Evolutionary conservation across 2,797 vertebrate genomes (phyloP).

Genomic region (Cossypha polioptera): DNA sequence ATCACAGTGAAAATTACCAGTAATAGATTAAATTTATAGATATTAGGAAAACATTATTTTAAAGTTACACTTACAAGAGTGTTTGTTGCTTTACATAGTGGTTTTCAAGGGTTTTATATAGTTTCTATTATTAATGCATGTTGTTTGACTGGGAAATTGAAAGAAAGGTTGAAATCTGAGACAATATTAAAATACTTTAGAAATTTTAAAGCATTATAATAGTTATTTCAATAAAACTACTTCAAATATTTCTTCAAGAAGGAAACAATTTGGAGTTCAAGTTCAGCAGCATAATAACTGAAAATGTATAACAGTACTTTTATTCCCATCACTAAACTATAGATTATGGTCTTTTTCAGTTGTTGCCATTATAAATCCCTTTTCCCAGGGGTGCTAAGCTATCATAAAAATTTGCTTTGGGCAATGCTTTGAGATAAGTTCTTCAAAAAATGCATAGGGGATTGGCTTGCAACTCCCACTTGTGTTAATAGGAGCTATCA

Average conservation of each 20-base stretch:
- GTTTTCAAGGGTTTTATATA: background rate
- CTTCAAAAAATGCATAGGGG: slow-evolving; percentile 44
- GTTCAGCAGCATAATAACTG: slow-evolving; percentile 48
- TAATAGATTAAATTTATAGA: slow-evolving; percentile 15
- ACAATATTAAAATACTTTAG: slow-evolving; percentile 31
- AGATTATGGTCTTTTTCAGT: slow-evolving; percentile 59
- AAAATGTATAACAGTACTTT: slow-evolving; percentile 25
- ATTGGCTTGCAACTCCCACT: slow-evolving; percentile 49
- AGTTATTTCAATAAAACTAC: slow-evolving; percentile 58
- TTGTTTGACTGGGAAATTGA: background rate
- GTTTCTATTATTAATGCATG: slow-evolving; percentile 15
- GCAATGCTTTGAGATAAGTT: slow-evolving; percentile 63
- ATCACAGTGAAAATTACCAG: background rate
- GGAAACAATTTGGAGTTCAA: slow-evolving; percentile 65
- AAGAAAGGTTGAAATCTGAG: slow-evolving; percentile 36
- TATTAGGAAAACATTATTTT: slow-evolving; percentile 25
- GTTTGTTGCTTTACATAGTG: background rate
- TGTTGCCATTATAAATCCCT: slow-evolving; percentile 57
- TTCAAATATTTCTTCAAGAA: slow-evolving; percentile 61
- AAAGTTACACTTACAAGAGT: background rate
- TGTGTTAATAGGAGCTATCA: slow-evolving; percentile 45
- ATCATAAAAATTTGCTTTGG: slow-evolving; percentile 61
- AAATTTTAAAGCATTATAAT: slow-evolving; percentile 49
- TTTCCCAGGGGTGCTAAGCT: slow-evolving; percentile 37
- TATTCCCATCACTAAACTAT: slow-evolving; percentile 53